Percentiles rank a stretch among this genome's conserved stretches.
Conservation (phyloP, 2,113 vertebrate species). For the Cyanoderma ruficeps region DNA sequence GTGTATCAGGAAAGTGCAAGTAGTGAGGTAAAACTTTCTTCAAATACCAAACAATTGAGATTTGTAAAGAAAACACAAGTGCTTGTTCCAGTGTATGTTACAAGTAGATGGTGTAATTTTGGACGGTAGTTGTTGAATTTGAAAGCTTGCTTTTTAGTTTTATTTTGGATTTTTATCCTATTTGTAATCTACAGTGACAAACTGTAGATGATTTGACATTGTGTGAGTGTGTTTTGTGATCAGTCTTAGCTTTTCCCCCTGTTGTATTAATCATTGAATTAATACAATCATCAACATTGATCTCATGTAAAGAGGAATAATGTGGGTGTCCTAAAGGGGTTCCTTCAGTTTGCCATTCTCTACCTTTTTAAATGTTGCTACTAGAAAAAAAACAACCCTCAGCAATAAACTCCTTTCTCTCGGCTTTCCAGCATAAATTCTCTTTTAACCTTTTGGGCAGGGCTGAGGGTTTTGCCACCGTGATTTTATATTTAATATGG, state of each 20-base stretch:
- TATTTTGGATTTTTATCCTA: background rate
- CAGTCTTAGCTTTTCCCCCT: background rate
- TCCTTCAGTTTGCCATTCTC: background rate
- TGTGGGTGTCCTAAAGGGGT: background rate
- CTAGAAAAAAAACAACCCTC: rapidly evolving
- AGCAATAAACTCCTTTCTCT: background rate
- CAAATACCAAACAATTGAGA: background rate
- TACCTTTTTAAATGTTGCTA: background rate
- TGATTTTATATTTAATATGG: background rate
- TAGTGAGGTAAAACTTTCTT: background rate
- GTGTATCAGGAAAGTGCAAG: background rate
- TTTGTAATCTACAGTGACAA: background rate
- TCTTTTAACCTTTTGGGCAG: background rate
- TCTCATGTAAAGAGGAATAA: background rate
- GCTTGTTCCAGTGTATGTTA: background rate
- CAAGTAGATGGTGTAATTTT: background rate
- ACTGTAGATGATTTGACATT: background rate
- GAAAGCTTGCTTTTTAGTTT: background rate
- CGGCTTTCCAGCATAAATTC: background rate
- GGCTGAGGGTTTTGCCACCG: background rate
- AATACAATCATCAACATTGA: background rate
- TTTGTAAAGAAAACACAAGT: background rate
- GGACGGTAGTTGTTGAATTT: background rate
- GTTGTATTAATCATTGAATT: background rate
- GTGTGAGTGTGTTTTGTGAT: background rate